Percentiles rank a stretch among this genome's conserved stretches.
phyloP scores from a whole-genome alignment of 2,888 invertebrate genomes.

The Megaustenia siamemsis region DNA sequence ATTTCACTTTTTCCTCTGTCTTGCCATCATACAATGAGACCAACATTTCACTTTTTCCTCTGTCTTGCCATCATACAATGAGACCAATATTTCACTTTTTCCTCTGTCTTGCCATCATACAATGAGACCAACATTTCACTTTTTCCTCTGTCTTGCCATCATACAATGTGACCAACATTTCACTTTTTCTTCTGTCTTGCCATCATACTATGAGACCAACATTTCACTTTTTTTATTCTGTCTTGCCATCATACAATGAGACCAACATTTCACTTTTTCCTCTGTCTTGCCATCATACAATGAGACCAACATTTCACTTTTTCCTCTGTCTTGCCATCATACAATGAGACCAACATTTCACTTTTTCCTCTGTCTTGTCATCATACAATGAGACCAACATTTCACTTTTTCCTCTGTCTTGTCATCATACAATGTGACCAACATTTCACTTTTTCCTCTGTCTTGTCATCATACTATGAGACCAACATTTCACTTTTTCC shows the following conservation, averaged over 20 bases:
- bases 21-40: too few relatives aligned
- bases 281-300: not conserved
- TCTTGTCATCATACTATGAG: slow-evolving; percentile 76
- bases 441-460: not conserved
- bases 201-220: slow-evolving; percentile 76
- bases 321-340: not conserved
- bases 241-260: not conserved
- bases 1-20: not conserved
- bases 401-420: not conserved
- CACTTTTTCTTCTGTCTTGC: not conserved
- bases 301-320: not conserved
- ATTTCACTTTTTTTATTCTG: not conserved
- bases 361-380: too few relatives aligned
- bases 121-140: not conserved
- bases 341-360: too few relatives aligned
- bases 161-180: not conserved
- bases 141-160: not conserved
- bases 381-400: too few relatives aligned
- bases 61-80: too few relatives aligned
- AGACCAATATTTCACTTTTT: too few relatives aligned
- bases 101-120: too few relatives aligned
- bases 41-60: not conserved
- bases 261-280: not conserved
- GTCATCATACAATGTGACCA: not conserved
- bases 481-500: not conserved